Conservation (phyloP, 2,797 vertebrate species). For the Mus spretus region DNA sequence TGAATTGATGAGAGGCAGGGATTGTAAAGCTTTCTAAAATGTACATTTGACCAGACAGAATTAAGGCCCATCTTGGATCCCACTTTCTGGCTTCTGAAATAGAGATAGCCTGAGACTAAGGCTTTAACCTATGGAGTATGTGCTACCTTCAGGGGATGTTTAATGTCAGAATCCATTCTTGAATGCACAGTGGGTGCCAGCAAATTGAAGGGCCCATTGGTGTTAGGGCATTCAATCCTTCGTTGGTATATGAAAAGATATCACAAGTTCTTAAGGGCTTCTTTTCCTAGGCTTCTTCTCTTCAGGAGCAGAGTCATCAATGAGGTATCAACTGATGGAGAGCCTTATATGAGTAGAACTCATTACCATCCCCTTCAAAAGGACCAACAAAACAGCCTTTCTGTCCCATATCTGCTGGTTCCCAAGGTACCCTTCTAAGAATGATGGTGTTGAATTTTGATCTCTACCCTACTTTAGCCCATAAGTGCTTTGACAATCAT, state of each 20-base stretch:
- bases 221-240: rapidly evolving
- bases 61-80: not conserved
- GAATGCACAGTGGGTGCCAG: rapidly evolving
- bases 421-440: not conserved
- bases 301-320: not conserved
- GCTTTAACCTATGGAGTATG: not conserved
- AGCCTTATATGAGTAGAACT: not conserved
- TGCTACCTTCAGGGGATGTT: not conserved
- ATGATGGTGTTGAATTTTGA: not conserved
- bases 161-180: not conserved
- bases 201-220: not conserved
- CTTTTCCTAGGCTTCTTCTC: not conserved
- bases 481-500: not conserved
- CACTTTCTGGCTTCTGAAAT: not conserved
- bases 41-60: not conserved
- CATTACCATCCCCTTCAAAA: not conserved
- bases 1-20: not conserved
- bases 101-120: not conserved
- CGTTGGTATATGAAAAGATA: not conserved
- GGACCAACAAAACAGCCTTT: not conserved
- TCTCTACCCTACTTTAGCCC: not conserved
- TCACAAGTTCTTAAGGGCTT: not conserved
- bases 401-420: not conserved
- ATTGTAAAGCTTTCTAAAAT: not conserved
- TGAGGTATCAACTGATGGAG: rapidly evolving